A percentile compares a stretch with the other conserved stretches of the same genome.
phyloP scores from a whole-genome alignment of 2,797 vertebrate species.

The Kryptolebias ocellatus region DNA sequence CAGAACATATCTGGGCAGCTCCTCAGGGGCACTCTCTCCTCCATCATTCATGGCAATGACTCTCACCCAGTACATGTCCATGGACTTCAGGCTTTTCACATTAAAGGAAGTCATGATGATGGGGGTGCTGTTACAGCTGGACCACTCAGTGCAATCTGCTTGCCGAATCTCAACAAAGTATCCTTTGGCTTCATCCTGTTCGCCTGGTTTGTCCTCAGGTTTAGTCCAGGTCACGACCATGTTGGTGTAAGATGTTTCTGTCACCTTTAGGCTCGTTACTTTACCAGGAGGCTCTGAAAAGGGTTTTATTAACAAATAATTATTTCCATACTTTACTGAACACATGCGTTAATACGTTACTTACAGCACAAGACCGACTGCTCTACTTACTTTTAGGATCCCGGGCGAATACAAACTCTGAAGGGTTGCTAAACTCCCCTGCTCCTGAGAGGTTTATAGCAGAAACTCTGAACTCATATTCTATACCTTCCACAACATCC shows the following conservation, averaged over 20 bases:
- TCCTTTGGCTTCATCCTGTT: slow-evolving; percentile 80
- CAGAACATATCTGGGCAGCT: slow-evolving; percentile 73
- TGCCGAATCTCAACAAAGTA: slow-evolving; percentile 85
- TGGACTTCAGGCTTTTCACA: slow-evolving; percentile 81
- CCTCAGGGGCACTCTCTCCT: slow-evolving; percentile 74
- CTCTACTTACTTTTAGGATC: slow-evolving; percentile 85
- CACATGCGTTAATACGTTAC: no score
- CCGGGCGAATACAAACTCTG: slow-evolving; percentile 79
- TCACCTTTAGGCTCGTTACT: slow-evolving; percentile 83
- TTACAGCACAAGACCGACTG: not conserved
- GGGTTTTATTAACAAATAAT: no score
- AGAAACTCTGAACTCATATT: slow-evolving; percentile 89
- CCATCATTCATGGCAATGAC: slow-evolving; percentile 82
- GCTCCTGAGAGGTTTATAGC: slow-evolving; percentile 85
- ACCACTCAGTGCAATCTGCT: slow-evolving; percentile 81
- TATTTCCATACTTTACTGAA: no score
- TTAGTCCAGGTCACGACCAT: slow-evolving; percentile 85
- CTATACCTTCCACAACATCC: slow-evolving; percentile 82
- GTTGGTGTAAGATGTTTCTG: slow-evolving; percentile 78
- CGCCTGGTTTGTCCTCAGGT: slow-evolving; percentile 73
- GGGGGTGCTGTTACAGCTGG: slow-evolving; percentile 76
- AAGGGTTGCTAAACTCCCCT: slow-evolving; percentile 84
- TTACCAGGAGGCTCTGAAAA: slow-evolving; percentile 82
- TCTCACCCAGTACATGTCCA: slow-evolving; percentile 81
- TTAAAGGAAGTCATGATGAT: slow-evolving; percentile 75